Evolutionary conservation across 2,888 invertebrate genomes (phyloP).

Genomic region (Spilosoma lubricipeda): DNA sequence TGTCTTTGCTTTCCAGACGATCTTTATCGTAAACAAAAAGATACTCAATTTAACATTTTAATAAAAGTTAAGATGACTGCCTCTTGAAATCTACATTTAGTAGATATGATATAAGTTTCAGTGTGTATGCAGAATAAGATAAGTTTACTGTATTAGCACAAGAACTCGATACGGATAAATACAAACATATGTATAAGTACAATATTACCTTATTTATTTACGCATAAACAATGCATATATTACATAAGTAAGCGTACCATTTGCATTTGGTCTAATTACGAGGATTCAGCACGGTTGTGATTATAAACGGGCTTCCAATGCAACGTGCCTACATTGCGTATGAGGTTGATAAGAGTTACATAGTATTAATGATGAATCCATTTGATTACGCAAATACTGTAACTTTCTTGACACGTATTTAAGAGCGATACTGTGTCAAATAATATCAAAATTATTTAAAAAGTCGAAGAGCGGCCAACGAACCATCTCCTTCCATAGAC

Average conservation of each 20-base stretch:
- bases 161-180: not conserved
- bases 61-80: not conserved
- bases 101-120: not conserved
- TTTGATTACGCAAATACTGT: not conserved
- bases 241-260: slow-evolving; percentile 1
- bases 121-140: too few species aligned
- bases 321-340: not conserved
- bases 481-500: too few species aligned
- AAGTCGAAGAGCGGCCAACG: not conserved
- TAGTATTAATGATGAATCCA: slow-evolving; percentile 2
- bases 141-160: not conserved
- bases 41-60: too few species aligned
- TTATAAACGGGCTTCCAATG: not conserved
- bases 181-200: slow-evolving; percentile 1
- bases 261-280: not conserved
- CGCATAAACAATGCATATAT: not conserved
- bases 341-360: not conserved
- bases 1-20: too few species aligned
- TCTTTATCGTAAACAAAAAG: too few species aligned
- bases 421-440: not conserved
- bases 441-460: not conserved
- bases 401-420: not conserved
- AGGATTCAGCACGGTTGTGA: not conserved
- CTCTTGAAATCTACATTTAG: not conserved
- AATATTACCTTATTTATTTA: not conserved